Evolutionary conservation across 2,888 invertebrate species (phyloP), one percentile per base, ranked within the genome.

Genomic region (Chaitophorus viminalis): DNA sequence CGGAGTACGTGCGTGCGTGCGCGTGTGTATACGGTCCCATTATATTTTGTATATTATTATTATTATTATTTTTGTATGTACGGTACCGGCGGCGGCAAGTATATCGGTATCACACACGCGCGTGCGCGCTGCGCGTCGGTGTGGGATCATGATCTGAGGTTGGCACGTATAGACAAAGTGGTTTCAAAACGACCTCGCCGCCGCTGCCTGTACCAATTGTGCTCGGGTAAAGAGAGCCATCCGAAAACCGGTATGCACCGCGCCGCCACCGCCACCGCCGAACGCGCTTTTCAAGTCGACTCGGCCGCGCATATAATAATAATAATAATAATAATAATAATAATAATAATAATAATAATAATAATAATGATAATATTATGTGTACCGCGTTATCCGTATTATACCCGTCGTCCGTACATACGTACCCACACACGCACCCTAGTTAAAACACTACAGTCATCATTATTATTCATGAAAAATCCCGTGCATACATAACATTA

Each of bases 131-230:
- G 78, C 54, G 78, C 54, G 78, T 78, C 78, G 77, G 76, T 52
- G 52, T 39, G 78, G 78, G 81, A 81, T 81, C 81, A 81, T 81
- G 81, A 81, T 81, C 81, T 68, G 46, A 72, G 70, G 82, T 82
- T 82, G 82, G 82, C 82, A 72, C 72, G 70, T 82, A 70, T 36
- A 70, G 82, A 82, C 82, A 82, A 82, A 82, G 82, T 82, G 82
- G 82, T 82, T 82, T 82, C 82, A 72, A 82, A 82, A 82, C 82
- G 82, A 82, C 82, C 82, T 82, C 82, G 60, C 60, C 82, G 46
- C 25, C 65, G 25, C 79, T 39, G 46, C 33, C 29, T 25, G 54
- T 31, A 78, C 78, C 81, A 46, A 81, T 81, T 81, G 81, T 81
- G 81, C 39, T 36, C 65, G 65, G 65, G 79, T 65, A 46, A 72